Conservation (phyloP, 1,140 invertebrate genomes). For the Mya arenaria region DNA sequence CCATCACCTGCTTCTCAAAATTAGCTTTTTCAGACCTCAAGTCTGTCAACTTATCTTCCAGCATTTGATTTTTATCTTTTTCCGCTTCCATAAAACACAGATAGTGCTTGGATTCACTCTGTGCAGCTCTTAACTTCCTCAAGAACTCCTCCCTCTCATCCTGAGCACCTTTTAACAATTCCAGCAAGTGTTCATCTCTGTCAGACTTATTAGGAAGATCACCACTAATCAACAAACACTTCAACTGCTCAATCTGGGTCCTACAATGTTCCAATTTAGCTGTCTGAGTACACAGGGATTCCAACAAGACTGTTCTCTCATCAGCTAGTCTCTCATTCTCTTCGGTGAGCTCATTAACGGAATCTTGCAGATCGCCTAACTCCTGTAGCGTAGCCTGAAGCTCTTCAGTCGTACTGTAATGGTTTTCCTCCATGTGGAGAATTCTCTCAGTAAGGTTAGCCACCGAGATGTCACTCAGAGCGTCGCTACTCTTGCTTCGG, state of each 20-base stretch:
- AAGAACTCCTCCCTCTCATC: conserved; percentile 79
- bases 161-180: conserved; percentile 91
- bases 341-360: conserved; percentile 91
- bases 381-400: conserved; percentile 96
- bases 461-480: conserved; percentile 92
- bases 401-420: conserved; percentile 96
- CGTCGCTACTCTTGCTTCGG: conserved; percentile 88
- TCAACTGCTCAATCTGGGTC: conserved; percentile 85
- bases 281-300: conserved; percentile 95
- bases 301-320: conserved; percentile 93
- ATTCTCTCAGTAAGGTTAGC: conserved; percentile 96
- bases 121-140: conserved; percentile 85
- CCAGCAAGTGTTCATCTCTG: conserved; percentile 90
- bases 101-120: conserved; percentile 77
- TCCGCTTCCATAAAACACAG: conserved; percentile 83
- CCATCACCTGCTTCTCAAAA: conserved; percentile 87
- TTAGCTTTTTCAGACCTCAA: conserved; percentile 87
- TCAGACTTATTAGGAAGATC: conserved; percentile 84
- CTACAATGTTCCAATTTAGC: conserved; percentile 91
- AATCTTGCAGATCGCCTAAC: conserved; percentile 92
- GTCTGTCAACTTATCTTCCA: conserved; percentile 87
- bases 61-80: conserved; percentile 79
- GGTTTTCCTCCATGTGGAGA: conserved; percentile 93
- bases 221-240: conserved; percentile 81
- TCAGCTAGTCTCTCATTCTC: conserved; percentile 93